Conservation (phyloP, 2,113 vertebrate genomes). For the Prinia subflava region DNA sequence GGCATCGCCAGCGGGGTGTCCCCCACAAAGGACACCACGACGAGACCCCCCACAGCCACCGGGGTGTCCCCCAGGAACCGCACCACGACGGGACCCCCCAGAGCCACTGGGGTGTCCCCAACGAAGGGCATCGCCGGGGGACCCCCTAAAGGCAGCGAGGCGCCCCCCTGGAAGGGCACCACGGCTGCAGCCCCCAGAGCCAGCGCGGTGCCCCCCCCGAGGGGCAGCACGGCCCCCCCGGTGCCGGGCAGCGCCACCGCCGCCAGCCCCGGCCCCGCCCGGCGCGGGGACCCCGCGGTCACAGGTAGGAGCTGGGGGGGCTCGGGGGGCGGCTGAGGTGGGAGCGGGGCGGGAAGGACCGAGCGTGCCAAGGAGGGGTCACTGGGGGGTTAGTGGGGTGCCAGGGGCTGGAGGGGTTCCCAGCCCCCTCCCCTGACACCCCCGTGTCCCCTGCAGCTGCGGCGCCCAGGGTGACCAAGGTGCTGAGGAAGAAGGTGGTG, state of each 20-base stretch:
- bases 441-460: background rate
- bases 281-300: background rate
- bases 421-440: too few relatives aligned
- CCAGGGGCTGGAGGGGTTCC: too few relatives aligned
- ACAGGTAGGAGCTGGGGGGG: background rate
- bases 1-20: background rate
- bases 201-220: background rate
- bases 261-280: too few relatives aligned
- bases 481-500: background rate
- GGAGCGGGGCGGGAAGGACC: too few relatives aligned
- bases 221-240: background rate
- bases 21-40: too few relatives aligned
- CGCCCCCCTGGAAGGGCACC: background rate
- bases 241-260: too few relatives aligned
- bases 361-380: too few relatives aligned
- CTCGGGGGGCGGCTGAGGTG: too few relatives aligned
- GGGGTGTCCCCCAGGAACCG: background rate
- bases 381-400: too few relatives aligned
- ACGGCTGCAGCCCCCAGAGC: background rate
- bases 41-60: background rate
- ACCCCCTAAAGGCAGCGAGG: background rate
- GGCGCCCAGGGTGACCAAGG: background rate
- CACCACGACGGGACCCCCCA: background rate
- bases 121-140: fast-evolving
- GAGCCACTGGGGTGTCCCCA: background rate